A percentile compares a stretch with the other conserved stretches of the same genome.
Conservation (phyloP, 2,113 vertebrate species). For the Istiophorus platypterus region DNA sequence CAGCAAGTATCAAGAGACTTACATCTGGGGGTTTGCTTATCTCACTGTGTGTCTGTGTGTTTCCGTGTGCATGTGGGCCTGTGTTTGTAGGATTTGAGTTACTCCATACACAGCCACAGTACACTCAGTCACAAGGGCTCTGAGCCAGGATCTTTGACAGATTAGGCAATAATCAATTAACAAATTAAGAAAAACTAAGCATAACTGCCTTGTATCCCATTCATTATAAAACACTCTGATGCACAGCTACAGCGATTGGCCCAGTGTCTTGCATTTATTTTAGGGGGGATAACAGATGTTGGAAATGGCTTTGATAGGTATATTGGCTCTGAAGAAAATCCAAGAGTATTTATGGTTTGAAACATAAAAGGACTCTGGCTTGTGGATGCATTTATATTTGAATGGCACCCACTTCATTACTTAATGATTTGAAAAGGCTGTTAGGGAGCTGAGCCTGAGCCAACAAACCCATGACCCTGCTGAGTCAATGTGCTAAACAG, state of each 20-base stretch:
- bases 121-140: slow-evolving; percentile 11
- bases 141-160: slow-evolving; percentile 56
- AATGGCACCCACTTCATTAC: slow-evolving; percentile 82
- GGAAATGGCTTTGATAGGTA: slow-evolving; percentile 76
- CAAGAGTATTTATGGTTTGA: slow-evolving; percentile 75
- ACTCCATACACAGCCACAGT: slow-evolving; percentile 21
- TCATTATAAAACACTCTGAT: slow-evolving; percentile 54
- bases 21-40: slow-evolving; percentile 56
- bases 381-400: slow-evolving; percentile 81
- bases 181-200: slow-evolving; percentile 69
- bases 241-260: slow-evolving; percentile 53
- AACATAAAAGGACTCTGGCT: slow-evolving; percentile 78
- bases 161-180: slow-evolving; percentile 72
- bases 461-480: slow-evolving; percentile 75
- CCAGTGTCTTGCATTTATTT: slow-evolving; percentile 30
- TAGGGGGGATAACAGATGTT: slow-evolving; percentile 76
- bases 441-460: slow-evolving; percentile 75
- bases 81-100: slow-evolving; percentile 24
- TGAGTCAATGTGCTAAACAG: slow-evolving; percentile 79
- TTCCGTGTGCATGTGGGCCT: neutral
- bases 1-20: slow-evolving; percentile 65
- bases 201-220: slow-evolving; percentile 49
- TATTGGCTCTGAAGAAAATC: slow-evolving; percentile 75
- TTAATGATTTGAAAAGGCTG: slow-evolving; percentile 84
- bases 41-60: slow-evolving; percentile 32